A percentile compares a stretch with the other conserved stretches of the same genome.
phyloP scores from a whole-genome alignment of 1,140 invertebrate genomes.

The Zophobas morio region DNA sequence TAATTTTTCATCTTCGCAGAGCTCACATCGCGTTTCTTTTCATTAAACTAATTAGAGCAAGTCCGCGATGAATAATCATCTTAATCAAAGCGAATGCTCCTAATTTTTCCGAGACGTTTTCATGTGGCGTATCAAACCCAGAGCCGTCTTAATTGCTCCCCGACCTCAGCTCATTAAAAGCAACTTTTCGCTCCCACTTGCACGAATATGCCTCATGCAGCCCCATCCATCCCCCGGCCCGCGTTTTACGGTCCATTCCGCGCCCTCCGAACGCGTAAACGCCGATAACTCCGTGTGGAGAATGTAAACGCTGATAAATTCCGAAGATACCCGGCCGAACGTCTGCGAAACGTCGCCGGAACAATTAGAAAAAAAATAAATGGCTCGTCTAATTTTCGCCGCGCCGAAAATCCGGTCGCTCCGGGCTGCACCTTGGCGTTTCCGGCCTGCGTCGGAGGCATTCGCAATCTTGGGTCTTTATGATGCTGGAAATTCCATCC shows the following conservation, averaged over 20 bases:
- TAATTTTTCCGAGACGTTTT: not conserved
- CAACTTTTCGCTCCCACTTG: not conserved
- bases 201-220: conserved; percentile 21
- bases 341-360: conserved; percentile 22
- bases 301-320: conserved; percentile 46
- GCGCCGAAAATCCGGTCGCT: conserved; percentile 21
- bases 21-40: conserved; percentile 3
- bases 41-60: conserved; percentile 3
- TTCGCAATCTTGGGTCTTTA: conserved; percentile 26
- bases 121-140: not conserved
- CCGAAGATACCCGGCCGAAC: conserved; percentile 12
- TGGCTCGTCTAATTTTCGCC: conserved; percentile 6
- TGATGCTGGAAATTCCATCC: conserved; percentile 39
- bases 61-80: conserved; percentile 3
- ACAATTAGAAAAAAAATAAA: conserved; percentile 42
- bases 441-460: conserved; percentile 27
- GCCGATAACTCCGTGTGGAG: conserved; percentile 42
- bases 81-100: not conserved
- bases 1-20: conserved; percentile 10
- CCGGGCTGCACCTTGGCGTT: conserved; percentile 26
- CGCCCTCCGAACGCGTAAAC: conserved; percentile 37
- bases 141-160: not conserved
- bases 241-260: conserved; percentile 43
- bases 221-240: conserved; percentile 26
- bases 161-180: not conserved